Evolutionary conservation across 2,888 invertebrate species (phyloP).

Genomic region (Diarsia mendica): DNA sequence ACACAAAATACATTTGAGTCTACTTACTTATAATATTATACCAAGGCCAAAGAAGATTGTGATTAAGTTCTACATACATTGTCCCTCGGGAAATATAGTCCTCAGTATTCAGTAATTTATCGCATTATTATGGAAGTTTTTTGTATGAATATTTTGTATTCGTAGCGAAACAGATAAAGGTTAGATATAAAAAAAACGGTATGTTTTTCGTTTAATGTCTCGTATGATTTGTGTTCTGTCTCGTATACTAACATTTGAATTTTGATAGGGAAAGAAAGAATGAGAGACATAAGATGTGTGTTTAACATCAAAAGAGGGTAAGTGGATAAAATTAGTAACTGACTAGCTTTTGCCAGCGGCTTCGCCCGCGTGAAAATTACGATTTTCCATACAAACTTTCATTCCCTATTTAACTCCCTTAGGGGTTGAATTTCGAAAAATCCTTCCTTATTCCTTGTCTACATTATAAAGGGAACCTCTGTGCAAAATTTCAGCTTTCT

Average conservation of each 20-base stretch:
- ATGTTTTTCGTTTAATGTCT: background rate
- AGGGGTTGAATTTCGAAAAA: too few relatives aligned
- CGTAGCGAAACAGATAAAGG: background rate
- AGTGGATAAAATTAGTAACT: background rate
- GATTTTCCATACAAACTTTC: too few relatives aligned
- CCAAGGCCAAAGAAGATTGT: constrained; percentile 33
- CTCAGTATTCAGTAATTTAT: constrained; percentile 13
- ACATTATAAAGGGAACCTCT: too few relatives aligned
- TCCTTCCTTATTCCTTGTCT: too few relatives aligned
- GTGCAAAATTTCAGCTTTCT: too few relatives aligned
- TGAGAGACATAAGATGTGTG: background rate
- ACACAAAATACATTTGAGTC: background rate
- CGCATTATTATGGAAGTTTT: background rate
- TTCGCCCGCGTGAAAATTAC: too few relatives aligned
- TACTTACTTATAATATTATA: background rate
- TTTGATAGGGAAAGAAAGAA: background rate
- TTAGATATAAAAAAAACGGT: background rate
- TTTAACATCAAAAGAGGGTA: background rate
- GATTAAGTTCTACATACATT: constrained; percentile 10
- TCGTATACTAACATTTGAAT: background rate
- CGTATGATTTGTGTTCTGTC: background rate
- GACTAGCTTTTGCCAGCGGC: too few relatives aligned
- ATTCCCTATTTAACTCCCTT: too few relatives aligned
- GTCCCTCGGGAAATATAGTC: constrained; percentile 34
- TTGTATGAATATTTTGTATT: constrained; percentile 2